Base-by-base conservation (phyloP, 1,140 invertebrate species). In the Drosophila parvula region DNA sequence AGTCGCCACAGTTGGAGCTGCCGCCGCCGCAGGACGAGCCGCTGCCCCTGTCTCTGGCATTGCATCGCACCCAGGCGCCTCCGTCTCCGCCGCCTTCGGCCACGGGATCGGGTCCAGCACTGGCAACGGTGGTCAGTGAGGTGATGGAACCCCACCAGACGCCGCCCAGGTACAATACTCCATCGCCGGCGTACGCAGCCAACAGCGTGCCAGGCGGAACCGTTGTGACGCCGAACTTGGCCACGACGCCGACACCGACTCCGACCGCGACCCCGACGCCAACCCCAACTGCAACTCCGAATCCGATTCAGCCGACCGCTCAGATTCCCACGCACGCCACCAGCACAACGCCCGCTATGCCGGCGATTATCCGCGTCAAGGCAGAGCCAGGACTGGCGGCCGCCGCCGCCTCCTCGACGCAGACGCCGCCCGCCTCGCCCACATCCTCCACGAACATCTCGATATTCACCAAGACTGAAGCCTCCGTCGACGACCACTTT, bases 401-500 rank as follows among this genome's bases (percentile, higher is more conserved):
- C 30, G 81, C 67, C 0, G 73, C 74, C 16, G 81, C 79, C 44
- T 76, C 79, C 11, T 83, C 79, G 55, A 68, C 89, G 22, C 79
- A 86, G 32, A 88, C 89, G 48, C 82, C 86, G 30, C 83, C 90
- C 38, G 86, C 90, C 32, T 81, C 90, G 53, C 90, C 90, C 48
- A 90, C 81, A 60, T 86, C 79, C 44, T 81, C 80, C 57, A 88
- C 86, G 16, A 79, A 88, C 76, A 74, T 90, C 70, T 80, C 90
- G 50, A 81, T 89, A 70, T 88, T 90, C 53, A 90, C 81, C 55
- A 92, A 82, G 73, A 93, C 93, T 92, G 93, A 94, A 70, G 94
- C 94, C 41, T 94, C 94, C 84, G 97, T 99, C 16, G 98, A 99
- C 93, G 98, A 99, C 92, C 98, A 99, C 90, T 99, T 99, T 93